These are phyloP conservation scores for Pelobates cultripes DNA, from an alignment of 2,797 vertebrate species.

Conservation along the genomic window DNA sequence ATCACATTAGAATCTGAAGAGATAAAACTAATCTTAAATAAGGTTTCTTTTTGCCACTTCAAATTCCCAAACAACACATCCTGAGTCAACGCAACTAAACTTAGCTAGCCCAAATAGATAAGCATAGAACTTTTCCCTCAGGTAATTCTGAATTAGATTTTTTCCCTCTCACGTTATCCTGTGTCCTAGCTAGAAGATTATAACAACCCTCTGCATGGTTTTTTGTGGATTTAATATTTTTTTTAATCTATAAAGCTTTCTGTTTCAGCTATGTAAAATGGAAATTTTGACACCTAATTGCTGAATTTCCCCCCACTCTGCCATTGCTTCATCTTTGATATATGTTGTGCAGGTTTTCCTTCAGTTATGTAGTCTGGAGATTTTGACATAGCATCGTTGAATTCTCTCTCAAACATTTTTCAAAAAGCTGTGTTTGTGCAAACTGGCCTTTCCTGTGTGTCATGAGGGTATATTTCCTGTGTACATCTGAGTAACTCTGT, in stretches of 20 bases:
- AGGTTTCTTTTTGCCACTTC: neutral
- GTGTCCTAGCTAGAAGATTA: conserved; percentile 17
- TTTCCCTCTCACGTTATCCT: conserved; percentile 26
- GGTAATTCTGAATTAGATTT: neutral
- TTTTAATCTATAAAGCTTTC: conserved; percentile 28
- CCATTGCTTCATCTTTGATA: conserved; percentile 41
- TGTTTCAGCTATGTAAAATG: conserved; percentile 37
- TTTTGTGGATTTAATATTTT: conserved; percentile 12
- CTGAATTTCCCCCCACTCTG: conserved; percentile 36
- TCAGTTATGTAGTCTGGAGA: conserved; percentile 19
- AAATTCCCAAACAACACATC: neutral
- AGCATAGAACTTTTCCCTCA: neutral
- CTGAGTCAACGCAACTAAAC: neutral
- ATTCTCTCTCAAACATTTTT: conserved; percentile 22
- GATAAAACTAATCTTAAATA: no score
- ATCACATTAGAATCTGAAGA: no score
- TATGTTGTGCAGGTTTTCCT: conserved; percentile 24
- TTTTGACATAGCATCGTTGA: conserved; percentile 44
- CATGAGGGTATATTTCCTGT: neutral
- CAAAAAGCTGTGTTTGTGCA: conserved; percentile 9
- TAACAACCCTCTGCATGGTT: conserved; percentile 19
- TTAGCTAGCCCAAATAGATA: neutral
- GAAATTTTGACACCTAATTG: conserved; percentile 50
- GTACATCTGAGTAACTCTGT: neutral
- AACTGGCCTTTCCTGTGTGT: conserved; percentile 4